Conservation (phyloP, 1,140 invertebrate species). For the Drosophila melanica region DNA sequence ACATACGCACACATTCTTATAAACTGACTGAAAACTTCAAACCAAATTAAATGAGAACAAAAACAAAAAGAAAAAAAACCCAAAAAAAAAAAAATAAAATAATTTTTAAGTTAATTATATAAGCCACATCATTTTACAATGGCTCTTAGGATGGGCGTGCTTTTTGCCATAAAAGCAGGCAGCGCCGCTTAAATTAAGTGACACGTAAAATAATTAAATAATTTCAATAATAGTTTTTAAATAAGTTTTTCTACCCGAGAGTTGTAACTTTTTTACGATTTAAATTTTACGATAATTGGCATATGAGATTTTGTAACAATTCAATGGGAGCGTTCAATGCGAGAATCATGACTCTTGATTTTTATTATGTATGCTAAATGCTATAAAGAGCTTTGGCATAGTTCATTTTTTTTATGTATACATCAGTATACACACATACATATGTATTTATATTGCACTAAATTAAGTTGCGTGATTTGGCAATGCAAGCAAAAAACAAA, state of each 20-base stretch:
- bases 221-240: slow-evolving; percentile 80
- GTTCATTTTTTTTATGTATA: slow-evolving; percentile 6
- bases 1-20: slow-evolving; percentile 35
- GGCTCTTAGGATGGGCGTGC: slow-evolving; percentile 13
- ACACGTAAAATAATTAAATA: slow-evolving; percentile 60
- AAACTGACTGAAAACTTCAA: slow-evolving; percentile 59
- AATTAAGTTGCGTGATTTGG: slow-evolving; percentile 60
- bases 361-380: no score
- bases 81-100: slow-evolving; percentile 43
- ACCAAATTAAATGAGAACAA: slow-evolving; percentile 12
- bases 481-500: slow-evolving; percentile 17
- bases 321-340: slow-evolving; percentile 36
- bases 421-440: neutral
- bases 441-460: slow-evolving; percentile 52
- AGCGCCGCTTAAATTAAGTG: slow-evolving; percentile 49
- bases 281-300: slow-evolving; percentile 74
- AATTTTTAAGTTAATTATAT: slow-evolving; percentile 26
- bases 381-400: slow-evolving; percentile 8
- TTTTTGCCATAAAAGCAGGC: neutral
- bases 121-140: slow-evolving; percentile 50
- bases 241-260: slow-evolving; percentile 78
- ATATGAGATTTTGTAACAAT: slow-evolving; percentile 58
- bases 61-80: slow-evolving; percentile 13
- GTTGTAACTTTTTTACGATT: slow-evolving; percentile 78
- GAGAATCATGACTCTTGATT: slow-evolving; percentile 35